Conservation (phyloP, 1,140 invertebrate genomes). For the Drosophila kepulauana region DNA sequence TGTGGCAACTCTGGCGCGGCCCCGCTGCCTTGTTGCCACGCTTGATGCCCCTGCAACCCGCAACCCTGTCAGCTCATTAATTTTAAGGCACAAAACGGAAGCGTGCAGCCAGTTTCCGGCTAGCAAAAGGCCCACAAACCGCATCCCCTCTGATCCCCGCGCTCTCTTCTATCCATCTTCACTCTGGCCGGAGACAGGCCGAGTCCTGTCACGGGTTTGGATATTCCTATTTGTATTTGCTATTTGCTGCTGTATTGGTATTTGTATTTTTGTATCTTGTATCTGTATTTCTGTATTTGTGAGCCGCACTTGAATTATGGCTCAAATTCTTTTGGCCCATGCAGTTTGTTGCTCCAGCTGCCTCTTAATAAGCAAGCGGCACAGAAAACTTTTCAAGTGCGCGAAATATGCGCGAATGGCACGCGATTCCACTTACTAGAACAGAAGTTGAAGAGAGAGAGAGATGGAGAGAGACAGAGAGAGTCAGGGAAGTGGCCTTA, state of each 20-base stretch:
- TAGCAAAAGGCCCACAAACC: constrained; percentile 52
- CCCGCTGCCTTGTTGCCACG: neutral
- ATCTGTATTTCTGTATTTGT: neutral
- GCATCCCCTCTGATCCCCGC: neutral
- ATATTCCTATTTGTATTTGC: constrained; percentile 45
- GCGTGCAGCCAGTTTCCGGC: constrained; percentile 79
- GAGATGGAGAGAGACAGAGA: neutral
- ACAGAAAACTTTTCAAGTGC: constrained; percentile 76
- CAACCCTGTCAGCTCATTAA: constrained; percentile 70
- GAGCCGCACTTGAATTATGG: constrained; percentile 77
- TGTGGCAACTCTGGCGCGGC: constrained; percentile 64
- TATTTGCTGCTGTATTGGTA: constrained; percentile 39
- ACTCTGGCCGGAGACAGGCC: constrained; percentile 62
- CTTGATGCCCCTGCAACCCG: neutral
- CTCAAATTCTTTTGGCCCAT: constrained; percentile 61
- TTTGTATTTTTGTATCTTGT: constrained; percentile 3
- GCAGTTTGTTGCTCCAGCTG: constrained; percentile 35
- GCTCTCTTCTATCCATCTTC: too few species aligned
- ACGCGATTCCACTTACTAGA: constrained; percentile 37
- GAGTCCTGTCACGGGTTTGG: constrained; percentile 57
- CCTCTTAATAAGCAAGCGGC: constrained; percentile 75
- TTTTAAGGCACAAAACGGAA: constrained; percentile 80
- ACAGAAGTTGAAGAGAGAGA: neutral
- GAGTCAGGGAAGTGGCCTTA: constrained; percentile 22
- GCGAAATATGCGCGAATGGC: constrained; percentile 74